Conservation (phyloP, 2,888 invertebrate genomes). For the Hirtodrosophila trivittata region DNA sequence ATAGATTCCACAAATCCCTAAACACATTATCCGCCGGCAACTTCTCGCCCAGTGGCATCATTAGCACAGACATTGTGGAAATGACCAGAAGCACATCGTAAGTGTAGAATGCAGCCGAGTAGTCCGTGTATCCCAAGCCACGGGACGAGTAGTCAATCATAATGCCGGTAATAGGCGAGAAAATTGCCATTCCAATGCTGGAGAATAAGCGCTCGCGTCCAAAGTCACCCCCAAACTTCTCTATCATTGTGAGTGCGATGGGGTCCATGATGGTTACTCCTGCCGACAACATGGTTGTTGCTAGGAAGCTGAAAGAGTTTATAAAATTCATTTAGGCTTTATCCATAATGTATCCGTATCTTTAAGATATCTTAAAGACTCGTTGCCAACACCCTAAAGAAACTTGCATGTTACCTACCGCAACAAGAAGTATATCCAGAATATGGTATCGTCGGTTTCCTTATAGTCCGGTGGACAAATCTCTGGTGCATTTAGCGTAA, state of each 20-base stretch:
- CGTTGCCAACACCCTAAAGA: not conserved
- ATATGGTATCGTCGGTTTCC: slow-evolving; percentile 90
- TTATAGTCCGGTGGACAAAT: slow-evolving; percentile 92
- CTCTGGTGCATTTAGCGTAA: slow-evolving; percentile 90
- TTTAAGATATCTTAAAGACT: too few species aligned
- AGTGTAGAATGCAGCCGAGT: slow-evolving; percentile 93
- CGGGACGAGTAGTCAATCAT: slow-evolving; percentile 87
- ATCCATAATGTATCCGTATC: not conserved
- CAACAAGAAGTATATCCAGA: slow-evolving; percentile 92
- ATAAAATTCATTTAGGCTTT: not conserved
- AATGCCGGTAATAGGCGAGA: slow-evolving; percentile 91
- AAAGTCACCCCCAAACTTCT: slow-evolving; percentile 92
- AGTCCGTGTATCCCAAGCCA: slow-evolving; percentile 90
- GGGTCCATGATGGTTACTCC: slow-evolving; percentile 96
- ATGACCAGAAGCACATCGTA: slow-evolving; percentile 90
- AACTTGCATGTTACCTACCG: slow-evolving; percentile 57
- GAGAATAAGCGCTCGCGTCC: slow-evolving; percentile 92
- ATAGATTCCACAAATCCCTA: slow-evolving; percentile 89
- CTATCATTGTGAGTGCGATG: slow-evolving; percentile 93
- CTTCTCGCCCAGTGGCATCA: slow-evolving; percentile 91
- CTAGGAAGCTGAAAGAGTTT: slow-evolving; percentile 86
- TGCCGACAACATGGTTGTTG: slow-evolving; percentile 91
- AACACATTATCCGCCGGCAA: slow-evolving; percentile 91
- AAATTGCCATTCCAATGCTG: slow-evolving; percentile 92
- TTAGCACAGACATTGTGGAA: slow-evolving; percentile 89